Conservation (phyloP, 2,797 vertebrate genomes). For the Apodemus agrarius region DNA sequence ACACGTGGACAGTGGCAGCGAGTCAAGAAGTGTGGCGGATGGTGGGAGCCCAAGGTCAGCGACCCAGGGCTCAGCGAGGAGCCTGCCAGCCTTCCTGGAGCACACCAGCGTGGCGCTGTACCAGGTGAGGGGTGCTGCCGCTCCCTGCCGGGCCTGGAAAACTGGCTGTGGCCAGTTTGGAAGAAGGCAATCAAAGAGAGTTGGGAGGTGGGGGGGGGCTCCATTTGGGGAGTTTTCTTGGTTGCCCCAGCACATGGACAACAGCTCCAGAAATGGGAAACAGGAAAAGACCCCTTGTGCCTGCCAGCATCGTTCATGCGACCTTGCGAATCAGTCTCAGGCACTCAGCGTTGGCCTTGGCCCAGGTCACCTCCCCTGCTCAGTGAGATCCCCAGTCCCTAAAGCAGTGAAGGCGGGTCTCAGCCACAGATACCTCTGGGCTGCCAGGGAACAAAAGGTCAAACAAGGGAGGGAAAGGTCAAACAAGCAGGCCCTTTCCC, state of each 20-base stretch:
- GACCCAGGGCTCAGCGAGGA: conserved; percentile 90
- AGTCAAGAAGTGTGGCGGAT: conserved; percentile 81
- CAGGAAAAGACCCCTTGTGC: neutral
- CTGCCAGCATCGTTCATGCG: neutral
- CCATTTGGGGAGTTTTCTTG: neutral
- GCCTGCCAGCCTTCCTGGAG: conserved; percentile 88
- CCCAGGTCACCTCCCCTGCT: neutral
- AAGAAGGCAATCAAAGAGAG: neutral
- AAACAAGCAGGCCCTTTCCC: neutral
- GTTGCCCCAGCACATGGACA: neutral
- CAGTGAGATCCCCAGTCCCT: neutral
- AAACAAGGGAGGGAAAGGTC: neutral
- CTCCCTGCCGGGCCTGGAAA: neutral
- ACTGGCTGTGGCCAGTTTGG: neutral
- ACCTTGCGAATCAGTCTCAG: neutral
- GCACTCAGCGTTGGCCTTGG: no score
- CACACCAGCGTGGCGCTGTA: conserved; percentile 92
- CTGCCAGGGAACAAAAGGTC: neutral
- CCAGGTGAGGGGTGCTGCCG: conserved; percentile 87
- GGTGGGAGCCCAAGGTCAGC: conserved; percentile 83
- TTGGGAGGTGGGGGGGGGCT: no score
- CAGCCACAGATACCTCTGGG: neutral
- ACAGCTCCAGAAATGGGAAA: neutral
- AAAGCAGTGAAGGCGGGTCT: neutral
- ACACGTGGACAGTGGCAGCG: conserved; percentile 90